Evolutionary conservation across 1,140 invertebrate genomes (phyloP).

Genomic region (Choristoneura fumiferana): DNA sequence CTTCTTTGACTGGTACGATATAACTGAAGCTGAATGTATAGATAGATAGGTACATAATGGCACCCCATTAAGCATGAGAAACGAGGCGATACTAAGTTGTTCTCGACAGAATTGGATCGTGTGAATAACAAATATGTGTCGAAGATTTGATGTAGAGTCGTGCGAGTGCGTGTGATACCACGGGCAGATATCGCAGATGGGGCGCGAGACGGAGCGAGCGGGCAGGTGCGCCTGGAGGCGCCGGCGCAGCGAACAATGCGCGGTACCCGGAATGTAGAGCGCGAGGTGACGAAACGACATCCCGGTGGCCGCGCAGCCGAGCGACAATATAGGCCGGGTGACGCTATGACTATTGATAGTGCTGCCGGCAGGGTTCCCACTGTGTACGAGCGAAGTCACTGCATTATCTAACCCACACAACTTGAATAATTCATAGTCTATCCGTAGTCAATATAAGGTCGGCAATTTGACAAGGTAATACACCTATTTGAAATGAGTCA

Average conservation of each 20-base stretch:
- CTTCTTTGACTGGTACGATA: too few relatives aligned
- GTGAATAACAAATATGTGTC: conserved; percentile 42
- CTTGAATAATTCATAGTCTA: conserved; percentile 2
- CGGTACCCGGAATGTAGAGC: conserved; percentile 53
- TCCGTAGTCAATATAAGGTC: neutral
- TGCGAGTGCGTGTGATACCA: conserved; percentile 7
- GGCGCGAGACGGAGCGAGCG: neutral
- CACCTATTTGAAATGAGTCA: neutral
- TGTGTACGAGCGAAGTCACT: neutral
- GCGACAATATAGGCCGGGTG: conserved; percentile 63
- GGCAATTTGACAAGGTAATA: neutral
- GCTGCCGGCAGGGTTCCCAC: conserved; percentile 18
- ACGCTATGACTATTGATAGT: conserved; percentile 66
- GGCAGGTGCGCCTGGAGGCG: conserved; percentile 4
- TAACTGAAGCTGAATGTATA: too few relatives aligned
- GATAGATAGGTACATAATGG: neutral
- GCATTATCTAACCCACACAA: neutral
- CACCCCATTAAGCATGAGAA: conserved; percentile 31
- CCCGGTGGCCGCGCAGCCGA: conserved; percentile 38
- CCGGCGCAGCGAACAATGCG: conserved; percentile 29
- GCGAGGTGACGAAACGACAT: conserved; percentile 55
- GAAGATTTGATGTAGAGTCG: conserved; percentile 10
- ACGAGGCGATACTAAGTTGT: conserved; percentile 24
- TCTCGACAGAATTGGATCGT: conserved; percentile 46
- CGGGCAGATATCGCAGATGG: neutral